phyloP scores from a whole-genome alignment of 2,113 vertebrate species.

The Gopherus flavomarginatus region DNA sequence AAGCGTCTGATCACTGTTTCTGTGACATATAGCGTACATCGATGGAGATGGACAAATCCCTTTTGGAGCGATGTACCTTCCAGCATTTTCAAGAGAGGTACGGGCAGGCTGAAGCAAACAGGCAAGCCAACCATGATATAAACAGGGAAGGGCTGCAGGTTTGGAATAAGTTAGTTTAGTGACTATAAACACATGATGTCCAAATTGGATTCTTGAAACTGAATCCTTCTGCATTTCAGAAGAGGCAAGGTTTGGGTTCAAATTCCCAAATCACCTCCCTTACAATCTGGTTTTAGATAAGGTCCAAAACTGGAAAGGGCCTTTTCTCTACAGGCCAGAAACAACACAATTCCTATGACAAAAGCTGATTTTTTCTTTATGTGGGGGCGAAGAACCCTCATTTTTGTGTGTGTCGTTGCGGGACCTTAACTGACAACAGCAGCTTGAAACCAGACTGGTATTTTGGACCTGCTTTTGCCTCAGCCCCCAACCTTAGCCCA shows the following conservation, averaged over 20 bases:
- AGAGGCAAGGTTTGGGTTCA: neutral
- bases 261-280: neutral
- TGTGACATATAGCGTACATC: rapidly evolving
- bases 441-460: neutral
- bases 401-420: neutral
- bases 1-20: neutral
- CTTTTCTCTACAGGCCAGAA: neutral
- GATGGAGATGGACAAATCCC: neutral
- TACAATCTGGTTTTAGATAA: neutral
- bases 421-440: rapidly evolving
- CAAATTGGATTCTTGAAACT: neutral
- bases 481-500: neutral
- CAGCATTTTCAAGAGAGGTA: neutral
- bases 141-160: neutral
- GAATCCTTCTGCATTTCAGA: neutral
- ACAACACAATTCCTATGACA: neutral
- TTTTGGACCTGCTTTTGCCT: neutral
- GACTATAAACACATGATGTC: neutral
- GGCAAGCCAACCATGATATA: neutral
- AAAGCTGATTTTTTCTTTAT: neutral
- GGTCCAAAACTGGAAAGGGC: neutral
- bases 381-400: neutral
- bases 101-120: neutral
- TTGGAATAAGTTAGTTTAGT: neutral
- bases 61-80: neutral